Evolutionary conservation across 2,113 vertebrate genomes (phyloP).

Genomic region (Plectropomus leopardus): DNA sequence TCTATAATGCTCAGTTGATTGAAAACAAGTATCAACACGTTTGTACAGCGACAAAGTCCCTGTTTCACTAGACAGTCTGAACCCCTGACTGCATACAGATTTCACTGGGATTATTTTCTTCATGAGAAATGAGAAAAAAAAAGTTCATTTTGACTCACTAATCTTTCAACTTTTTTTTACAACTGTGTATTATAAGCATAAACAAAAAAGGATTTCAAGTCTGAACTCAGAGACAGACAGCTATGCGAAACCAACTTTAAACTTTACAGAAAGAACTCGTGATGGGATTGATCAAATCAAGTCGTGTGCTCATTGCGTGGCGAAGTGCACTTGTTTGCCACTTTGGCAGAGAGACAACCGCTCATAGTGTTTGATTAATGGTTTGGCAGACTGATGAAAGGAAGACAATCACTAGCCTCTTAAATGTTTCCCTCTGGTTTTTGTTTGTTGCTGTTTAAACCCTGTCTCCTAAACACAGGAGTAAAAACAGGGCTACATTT

Average conservation of each 20-base stretch:
- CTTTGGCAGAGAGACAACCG: background rate
- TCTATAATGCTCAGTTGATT: background rate
- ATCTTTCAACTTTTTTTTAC: background rate
- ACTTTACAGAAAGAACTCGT: too few species aligned
- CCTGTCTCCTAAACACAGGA: background rate
- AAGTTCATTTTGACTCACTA: background rate
- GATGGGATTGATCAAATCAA: background rate
- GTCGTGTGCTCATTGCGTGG: background rate
- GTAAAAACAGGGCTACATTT: background rate
- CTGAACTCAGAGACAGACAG: background rate
- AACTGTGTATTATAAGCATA: background rate
- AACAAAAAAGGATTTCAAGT: background rate
- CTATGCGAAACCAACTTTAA: background rate
- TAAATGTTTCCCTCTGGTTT: background rate
- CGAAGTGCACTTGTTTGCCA: background rate
- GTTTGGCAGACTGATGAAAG: background rate
- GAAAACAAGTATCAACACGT: background rate
- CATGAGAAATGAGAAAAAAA: background rate
- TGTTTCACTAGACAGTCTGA: too few species aligned
- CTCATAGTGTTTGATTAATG: background rate
- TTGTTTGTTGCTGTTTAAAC: slow-evolving; percentile 11
- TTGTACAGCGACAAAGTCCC: background rate
- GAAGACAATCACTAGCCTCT: background rate
- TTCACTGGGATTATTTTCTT: background rate
- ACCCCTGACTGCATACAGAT: background rate